Evolutionary conservation across 2,797 vertebrate genomes (phyloP).

Genomic region (Novumbra hubbsi): DNA sequence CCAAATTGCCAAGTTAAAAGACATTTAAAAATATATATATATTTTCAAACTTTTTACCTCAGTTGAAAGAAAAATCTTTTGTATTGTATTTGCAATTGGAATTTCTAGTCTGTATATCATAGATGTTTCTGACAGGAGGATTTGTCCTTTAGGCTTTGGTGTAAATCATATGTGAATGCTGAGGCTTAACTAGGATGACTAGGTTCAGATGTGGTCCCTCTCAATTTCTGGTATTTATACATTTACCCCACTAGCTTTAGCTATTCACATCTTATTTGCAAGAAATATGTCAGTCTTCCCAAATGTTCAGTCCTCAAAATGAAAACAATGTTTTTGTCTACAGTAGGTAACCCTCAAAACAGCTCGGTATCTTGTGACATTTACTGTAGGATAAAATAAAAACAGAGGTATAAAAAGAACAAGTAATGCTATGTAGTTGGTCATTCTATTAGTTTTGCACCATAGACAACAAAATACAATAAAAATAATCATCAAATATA

Average conservation of each 20-base stretch:
- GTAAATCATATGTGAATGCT: constrained; percentile 7
- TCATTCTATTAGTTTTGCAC: not conserved
- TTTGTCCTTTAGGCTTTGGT: constrained; percentile 1
- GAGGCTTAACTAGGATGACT: constrained; percentile 7
- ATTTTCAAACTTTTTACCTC: not conserved
- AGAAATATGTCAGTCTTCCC: not conserved
- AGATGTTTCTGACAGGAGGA: constrained; percentile 7
- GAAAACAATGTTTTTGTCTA: not conserved
- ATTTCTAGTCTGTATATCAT: not conserved
- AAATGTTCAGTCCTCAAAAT: not conserved
- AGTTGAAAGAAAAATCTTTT: not conserved
- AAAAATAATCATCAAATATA: not conserved
- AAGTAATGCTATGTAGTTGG: not conserved
- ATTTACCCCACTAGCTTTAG: not conserved
- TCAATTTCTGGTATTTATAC: constrained; percentile 4
- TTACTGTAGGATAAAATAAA: not conserved
- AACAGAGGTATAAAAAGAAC: not conserved
- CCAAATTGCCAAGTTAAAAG: constrained; percentile 14
- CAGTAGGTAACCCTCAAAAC: not conserved
- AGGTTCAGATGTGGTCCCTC: constrained; percentile 3
- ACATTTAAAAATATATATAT: too few species aligned
- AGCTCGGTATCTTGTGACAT: constrained; percentile 1
- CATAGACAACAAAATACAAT: not conserved
- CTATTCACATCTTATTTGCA: constrained; percentile 3
- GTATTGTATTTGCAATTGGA: constrained; percentile 2